phyloP scores from a whole-genome alignment of 2,113 vertebrate genomes.

The Triplophysa tibetana region DNA sequence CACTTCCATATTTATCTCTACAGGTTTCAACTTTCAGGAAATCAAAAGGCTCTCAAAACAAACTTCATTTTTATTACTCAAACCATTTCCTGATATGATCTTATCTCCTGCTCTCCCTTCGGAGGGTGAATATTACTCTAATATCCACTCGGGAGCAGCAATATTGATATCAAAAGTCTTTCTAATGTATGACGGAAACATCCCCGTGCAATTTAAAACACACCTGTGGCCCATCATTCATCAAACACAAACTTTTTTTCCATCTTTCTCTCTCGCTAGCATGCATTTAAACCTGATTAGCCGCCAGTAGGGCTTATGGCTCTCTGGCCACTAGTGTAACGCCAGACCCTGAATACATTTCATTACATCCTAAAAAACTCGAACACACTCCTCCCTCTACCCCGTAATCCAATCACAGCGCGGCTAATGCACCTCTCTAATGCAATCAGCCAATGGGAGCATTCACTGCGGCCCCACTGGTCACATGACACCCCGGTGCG shows the following conservation, averaged over 20 bases:
- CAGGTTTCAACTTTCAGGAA: slow-evolving; percentile 69
- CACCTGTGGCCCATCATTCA: slow-evolving; percentile 24
- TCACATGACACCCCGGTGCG: slow-evolving; percentile 80
- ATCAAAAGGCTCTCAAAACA: slow-evolving; percentile 68
- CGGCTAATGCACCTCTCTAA: slow-evolving; percentile 84
- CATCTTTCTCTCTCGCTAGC: slow-evolving; percentile 64
- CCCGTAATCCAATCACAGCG: slow-evolving; percentile 83
- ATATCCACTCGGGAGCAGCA: slow-evolving; percentile 47
- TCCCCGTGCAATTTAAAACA: slow-evolving; percentile 12
- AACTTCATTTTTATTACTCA: slow-evolving; percentile 63
- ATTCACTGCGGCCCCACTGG: slow-evolving; percentile 73
- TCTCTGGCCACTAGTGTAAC: slow-evolving; percentile 77
- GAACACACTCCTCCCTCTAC: slow-evolving; percentile 60
- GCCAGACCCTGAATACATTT: slow-evolving; percentile 85
- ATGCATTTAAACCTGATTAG: slow-evolving; percentile 84
- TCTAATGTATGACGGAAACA: slow-evolving; percentile 46
- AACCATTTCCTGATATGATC: slow-evolving; percentile 65
- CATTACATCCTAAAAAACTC: slow-evolving; percentile 73
- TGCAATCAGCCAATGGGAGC: slow-evolving; percentile 84
- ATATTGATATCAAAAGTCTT: slow-evolving; percentile 44
- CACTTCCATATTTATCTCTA: slow-evolving; percentile 53
- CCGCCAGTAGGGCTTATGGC: slow-evolving; percentile 64
- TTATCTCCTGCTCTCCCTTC: slow-evolving; percentile 62
- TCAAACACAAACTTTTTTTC: neutral
- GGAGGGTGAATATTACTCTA: slow-evolving; percentile 22